Base-by-base conservation (phyloP, 1,140 invertebrate species). In the Camponotus floridanus region DNA sequence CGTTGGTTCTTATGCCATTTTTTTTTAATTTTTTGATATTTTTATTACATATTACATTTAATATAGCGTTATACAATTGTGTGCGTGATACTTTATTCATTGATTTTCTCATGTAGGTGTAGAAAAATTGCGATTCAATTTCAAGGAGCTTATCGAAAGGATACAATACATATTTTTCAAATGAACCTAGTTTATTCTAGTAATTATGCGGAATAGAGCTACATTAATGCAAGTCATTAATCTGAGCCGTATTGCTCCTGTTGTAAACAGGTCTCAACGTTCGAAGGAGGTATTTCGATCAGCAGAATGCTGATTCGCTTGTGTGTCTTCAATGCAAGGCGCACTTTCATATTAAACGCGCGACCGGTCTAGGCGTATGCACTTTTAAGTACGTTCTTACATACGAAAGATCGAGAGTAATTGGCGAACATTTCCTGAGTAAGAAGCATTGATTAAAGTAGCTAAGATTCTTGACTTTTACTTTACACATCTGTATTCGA, bases 321-420 rank as follows among this genome's bases (percentile, higher is more conserved):
- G 92, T 94, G 91, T 91, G 85, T 91, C 92, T 91, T 91, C 89
- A 85, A 90, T 83, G 36, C 64, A 73, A n/a, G 76, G 83, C 76
- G 57, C 71, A 76, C 81, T 90, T 70, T 93, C 94, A 92, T 94
- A 93, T 94, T 92, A 92, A 92, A 93, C 86, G 67, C 36, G 73
- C 91, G 91, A 94, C 94, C 92, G 93, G 92, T 94, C 91, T 94
- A 94, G 92, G 92, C 92, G 91, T 94, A 91, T 89, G 89, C 86
- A 70, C 74, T 51, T 87, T 87, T 80, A 87, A 87, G 57, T 70
- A 76, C 88, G 64, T 87, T 84, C 70, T 89, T 84, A 89, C 84
- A 55, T 57, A 55, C 48, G 62, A 80, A 88, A 86, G 59, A 76
- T 62, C 39, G 21, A 9, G 15, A 62, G 21, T 59, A 26, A 62